Evolutionary conservation across 2,797 vertebrate genomes (phyloP).

Genomic region (Acomys russatus): DNA sequence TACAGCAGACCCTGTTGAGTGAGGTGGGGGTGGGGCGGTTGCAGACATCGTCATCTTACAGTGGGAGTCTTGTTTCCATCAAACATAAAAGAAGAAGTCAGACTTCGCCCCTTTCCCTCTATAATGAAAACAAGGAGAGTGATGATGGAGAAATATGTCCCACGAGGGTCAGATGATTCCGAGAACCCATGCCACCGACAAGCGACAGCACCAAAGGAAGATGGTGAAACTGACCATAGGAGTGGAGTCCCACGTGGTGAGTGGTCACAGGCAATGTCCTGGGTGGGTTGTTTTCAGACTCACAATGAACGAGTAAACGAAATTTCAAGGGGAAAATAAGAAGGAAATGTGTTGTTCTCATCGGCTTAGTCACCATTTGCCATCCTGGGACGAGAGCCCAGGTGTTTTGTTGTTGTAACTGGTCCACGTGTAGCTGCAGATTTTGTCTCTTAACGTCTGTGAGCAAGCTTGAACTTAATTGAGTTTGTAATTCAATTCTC

Average conservation of each 20-base stretch:
- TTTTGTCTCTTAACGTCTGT: not conserved
- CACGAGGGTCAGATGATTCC: not conserved
- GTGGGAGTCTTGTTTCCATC: slow-evolving; percentile 16
- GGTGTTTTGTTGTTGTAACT: not conserved
- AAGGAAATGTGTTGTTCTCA: not conserved
- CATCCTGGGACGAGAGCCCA: not conserved
- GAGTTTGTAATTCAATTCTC: not conserved
- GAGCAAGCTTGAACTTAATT: not conserved
- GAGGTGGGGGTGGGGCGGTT: not conserved
- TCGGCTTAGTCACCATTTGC: not conserved
- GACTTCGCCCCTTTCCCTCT: not conserved
- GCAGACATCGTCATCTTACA: not conserved
- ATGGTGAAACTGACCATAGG: not conserved
- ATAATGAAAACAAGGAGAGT: not conserved
- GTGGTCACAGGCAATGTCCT: not conserved
- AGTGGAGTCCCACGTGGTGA: slow-evolving; percentile 37
- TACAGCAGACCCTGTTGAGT: not conserved
- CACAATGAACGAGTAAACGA: not conserved
- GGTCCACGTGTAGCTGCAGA: no score
- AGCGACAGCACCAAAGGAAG: not conserved
- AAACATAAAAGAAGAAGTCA: not conserved
- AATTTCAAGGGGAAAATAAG: not conserved
- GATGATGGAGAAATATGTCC: not conserved
- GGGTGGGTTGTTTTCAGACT: slow-evolving; percentile 25
- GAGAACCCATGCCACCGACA: not conserved